Evolutionary conservation across 2,797 vertebrate species (phyloP).

Genomic region (Fratercula arctica): DNA sequence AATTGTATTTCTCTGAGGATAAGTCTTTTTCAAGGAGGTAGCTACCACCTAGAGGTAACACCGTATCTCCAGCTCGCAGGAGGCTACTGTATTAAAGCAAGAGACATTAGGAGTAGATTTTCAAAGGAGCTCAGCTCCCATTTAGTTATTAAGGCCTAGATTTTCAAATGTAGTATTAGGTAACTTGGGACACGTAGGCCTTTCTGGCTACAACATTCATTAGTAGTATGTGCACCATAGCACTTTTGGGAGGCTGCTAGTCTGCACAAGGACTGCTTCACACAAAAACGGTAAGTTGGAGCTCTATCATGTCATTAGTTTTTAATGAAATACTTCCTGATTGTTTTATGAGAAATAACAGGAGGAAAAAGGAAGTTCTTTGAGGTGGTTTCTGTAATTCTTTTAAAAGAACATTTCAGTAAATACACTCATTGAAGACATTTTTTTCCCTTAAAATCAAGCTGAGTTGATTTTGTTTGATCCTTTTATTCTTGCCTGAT

Average conservation of each 20-base stretch:
- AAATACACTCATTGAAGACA: not conserved
- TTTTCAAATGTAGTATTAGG: not conserved
- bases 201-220: not conserved
- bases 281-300: not conserved
- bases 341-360: not conserved
- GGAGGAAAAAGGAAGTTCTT: not conserved
- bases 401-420: not conserved
- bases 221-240: rapidly evolving
- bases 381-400: not conserved
- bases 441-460: not conserved
- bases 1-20: not conserved
- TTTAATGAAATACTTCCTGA: not conserved
- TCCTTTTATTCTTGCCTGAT: not conserved
- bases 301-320: not conserved
- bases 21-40: not conserved
- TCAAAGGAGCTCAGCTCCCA: not conserved
- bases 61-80: not conserved
- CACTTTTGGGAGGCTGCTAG: not conserved
- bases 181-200: not conserved
- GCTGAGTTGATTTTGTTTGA: not conserved
- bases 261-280: not conserved
- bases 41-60: not conserved
- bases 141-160: not conserved
- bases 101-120: not conserved
- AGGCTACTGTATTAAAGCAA: not conserved